A percentile compares a stretch with the other conserved stretches of the same genome.
These are phyloP conservation scores for Tetramorium parvispinum DNA, from an alignment of 1,140 invertebrate genomes.

Conservation along the genomic window DNA sequence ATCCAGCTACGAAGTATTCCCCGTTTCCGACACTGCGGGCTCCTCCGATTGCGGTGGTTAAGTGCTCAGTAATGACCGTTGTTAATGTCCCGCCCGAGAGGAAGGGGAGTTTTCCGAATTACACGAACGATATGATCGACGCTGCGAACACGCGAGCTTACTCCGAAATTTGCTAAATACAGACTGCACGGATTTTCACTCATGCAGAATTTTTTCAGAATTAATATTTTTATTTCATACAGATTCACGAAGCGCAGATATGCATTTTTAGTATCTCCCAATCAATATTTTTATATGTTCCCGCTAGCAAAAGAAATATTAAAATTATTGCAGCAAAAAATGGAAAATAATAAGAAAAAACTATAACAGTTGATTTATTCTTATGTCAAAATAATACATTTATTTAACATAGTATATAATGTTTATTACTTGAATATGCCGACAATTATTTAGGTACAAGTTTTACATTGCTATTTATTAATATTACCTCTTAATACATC, in stretches of 20 bases:
- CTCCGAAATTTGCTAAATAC: not conserved
- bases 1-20: constrained; percentile 77
- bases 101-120: constrained; percentile 16
- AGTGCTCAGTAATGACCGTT: constrained; percentile 61
- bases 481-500: not conserved
- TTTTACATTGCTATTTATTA: not conserved
- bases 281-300: not conserved
- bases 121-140: constrained; percentile 10
- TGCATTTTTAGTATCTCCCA: not conserved
- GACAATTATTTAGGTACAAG: not conserved
- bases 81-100: constrained; percentile 63
- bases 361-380: not conserved
- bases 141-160: not conserved
- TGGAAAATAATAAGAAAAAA: not conserved
- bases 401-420: not conserved
- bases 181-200: not conserved
- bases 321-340: not conserved
- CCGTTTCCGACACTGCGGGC: constrained; percentile 63
- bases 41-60: constrained; percentile 17
- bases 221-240: constrained; percentile 1
- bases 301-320: not conserved
- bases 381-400: constrained; percentile 10
- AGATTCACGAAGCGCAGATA: not conserved
- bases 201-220: not conserved
- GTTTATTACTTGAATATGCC: not conserved